Base-by-base conservation (phyloP, 1,140 invertebrate species). In the Pissodes strobi region DNA sequence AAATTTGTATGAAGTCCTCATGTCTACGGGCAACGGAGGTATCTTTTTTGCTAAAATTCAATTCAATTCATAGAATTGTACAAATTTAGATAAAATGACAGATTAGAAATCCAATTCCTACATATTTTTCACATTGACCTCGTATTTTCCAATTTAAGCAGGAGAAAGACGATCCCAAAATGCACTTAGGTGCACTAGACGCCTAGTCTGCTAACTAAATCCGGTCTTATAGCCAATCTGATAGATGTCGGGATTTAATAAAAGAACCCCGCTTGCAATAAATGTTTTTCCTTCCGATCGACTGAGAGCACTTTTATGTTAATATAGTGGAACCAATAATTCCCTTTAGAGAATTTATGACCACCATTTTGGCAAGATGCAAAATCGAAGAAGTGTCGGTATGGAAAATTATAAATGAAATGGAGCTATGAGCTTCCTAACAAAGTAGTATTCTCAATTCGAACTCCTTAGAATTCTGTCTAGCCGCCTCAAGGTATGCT, bases 221-320 rank as follows among this genome's bases (percentile, higher is more conserved):
- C 70, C 70, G 34, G 18, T 52, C 63, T 70, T 72, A 69, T 66
- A 67, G 62, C 46, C 63, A 56, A 65, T 66, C 60, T 74, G 72
- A 74, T 74, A 65, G 70, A 74, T 74, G 67, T 67, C 52, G 57
- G 70, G 72, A 72, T 74, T 74, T 74, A 74, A 70, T 69, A 74
- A 74, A 72, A 59, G 61, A 58, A 58, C 64, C 67, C 64, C 65
- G 63, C 49, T 70, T 65, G 66, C 70, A 69, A 72, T 72, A 72
- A 73, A 66, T 69, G 68, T 58, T 72, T 70, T 71, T 70, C 65
- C 51, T 49, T 69, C 60, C 46, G 51, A 53, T 55, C 49, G 60
- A 45, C 49, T 63, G 51, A 63, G 60, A 55, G 60, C 60, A 55
- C 60, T 64, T 64, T 64, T 64, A 64, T 64, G 62, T 57, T 64